A percentile compares a stretch with the other conserved stretches of the same genome.
These are phyloP conservation scores for Halcyon chelicuti DNA, from an alignment of 2,797 vertebrate species.

Conservation along the genomic window DNA sequence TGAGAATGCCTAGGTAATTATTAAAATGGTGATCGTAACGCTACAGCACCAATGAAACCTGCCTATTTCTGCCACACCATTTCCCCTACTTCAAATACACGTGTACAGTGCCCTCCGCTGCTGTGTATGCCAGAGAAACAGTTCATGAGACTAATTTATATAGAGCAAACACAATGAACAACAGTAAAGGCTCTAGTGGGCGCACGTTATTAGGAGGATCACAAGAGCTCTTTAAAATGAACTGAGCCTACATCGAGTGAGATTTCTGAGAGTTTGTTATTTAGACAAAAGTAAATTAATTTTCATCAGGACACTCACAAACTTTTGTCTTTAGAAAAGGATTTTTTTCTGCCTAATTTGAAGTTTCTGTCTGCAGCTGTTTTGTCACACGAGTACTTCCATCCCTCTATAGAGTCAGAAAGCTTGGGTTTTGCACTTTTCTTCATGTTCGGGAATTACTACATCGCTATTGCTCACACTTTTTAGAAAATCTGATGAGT, in stretches of 20 bases:
- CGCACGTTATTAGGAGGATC: neutral
- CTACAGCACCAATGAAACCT: neutral
- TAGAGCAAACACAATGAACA: neutral
- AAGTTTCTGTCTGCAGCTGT: neutral
- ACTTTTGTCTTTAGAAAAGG: neutral
- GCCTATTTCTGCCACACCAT: neutral
- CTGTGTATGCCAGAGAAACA: neutral
- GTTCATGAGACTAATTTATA: constrained; percentile 7
- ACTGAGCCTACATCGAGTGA: neutral
- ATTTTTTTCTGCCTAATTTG: neutral
- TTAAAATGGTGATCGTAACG: neutral
- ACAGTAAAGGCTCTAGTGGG: neutral
- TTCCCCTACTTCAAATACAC: neutral
- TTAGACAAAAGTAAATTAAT: constrained; percentile 18
- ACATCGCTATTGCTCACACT: neutral
- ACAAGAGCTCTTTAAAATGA: neutral
- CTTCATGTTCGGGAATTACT: neutral
- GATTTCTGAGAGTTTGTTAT: neutral
- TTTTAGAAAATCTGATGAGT: neutral
- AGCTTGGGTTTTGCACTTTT: neutral
- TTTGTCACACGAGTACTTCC: neutral
- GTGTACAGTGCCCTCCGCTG: neutral
- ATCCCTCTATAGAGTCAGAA: neutral
- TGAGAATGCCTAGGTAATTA: neutral
- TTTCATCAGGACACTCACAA: neutral